These are phyloP conservation scores for Chlamydotis undulata DNA, from an alignment of 2,113 vertebrate genomes.

Conservation along the genomic window DNA sequence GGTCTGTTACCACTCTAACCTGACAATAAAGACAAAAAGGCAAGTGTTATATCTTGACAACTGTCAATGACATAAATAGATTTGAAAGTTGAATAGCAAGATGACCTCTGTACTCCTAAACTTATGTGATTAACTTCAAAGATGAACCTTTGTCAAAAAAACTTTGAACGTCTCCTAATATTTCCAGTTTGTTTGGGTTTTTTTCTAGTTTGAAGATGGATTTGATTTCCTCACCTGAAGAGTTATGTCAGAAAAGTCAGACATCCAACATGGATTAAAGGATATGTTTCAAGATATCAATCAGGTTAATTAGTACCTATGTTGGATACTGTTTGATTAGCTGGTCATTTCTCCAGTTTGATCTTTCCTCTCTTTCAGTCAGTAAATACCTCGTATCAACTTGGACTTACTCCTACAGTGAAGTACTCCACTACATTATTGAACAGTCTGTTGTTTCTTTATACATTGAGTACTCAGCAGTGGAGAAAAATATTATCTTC, in stretches of 20 bases:
- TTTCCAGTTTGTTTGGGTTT: background rate
- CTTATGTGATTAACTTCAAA: background rate
- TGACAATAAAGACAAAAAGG: background rate
- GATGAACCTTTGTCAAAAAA: background rate
- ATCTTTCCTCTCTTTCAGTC: background rate
- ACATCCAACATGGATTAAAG: background rate
- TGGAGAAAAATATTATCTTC: background rate
- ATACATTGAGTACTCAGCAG: background rate
- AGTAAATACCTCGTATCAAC: background rate
- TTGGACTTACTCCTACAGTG: background rate
- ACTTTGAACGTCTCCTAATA: background rate
- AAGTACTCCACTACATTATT: background rate
- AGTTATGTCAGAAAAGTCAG: background rate
- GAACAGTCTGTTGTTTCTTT: background rate
- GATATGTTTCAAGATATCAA: background rate
- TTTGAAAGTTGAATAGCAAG: background rate
- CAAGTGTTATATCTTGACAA: background rate
- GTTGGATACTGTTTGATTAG: background rate
- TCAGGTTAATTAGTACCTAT: background rate
- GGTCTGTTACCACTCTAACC: background rate
- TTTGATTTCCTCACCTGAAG: background rate
- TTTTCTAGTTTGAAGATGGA: background rate
- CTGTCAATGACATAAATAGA: background rate
- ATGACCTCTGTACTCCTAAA: background rate
- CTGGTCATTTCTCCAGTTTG: background rate